phyloP scores from a whole-genome alignment of 2,797 vertebrate species.

The Ptychobarbus kaznakovi region DNA sequence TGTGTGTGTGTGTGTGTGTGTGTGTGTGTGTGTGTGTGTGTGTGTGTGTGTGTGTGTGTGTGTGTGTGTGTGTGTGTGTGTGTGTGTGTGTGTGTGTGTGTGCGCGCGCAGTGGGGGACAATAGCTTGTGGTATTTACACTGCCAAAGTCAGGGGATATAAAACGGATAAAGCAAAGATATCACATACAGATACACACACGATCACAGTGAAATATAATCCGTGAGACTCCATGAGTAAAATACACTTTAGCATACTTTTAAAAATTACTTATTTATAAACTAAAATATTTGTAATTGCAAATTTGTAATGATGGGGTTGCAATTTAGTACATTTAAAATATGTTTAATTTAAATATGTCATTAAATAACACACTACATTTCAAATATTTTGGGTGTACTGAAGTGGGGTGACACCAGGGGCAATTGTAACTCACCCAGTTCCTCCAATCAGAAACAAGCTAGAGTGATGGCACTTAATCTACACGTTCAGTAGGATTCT shows the following conservation, averaged over 20 bases:
- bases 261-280: neutral
- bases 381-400: too few relatives aligned
- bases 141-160: conserved; percentile 27
- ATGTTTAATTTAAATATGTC: neutral
- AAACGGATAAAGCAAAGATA: conserved; percentile 3
- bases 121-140: conserved; percentile 70
- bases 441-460: neutral
- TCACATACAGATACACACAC: conserved; percentile 17
- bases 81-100: too few relatives aligned
- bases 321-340: neutral
- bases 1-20: too few relatives aligned
- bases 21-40: too few relatives aligned
- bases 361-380: neutral
- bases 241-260: neutral
- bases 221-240: neutral
- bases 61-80: too few relatives aligned
- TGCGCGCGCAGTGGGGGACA: conserved; percentile 72
- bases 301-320: neutral
- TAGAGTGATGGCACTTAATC: too few relatives aligned
- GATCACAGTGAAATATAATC: neutral
- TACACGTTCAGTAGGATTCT: too few relatives aligned
- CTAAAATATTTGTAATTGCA: neutral
- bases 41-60: too few relatives aligned
- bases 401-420: too few relatives aligned
- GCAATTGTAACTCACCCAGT: too few relatives aligned